phyloP scores from a whole-genome alignment of 2,888 invertebrate species.

The Osedax frankpressi region DNA sequence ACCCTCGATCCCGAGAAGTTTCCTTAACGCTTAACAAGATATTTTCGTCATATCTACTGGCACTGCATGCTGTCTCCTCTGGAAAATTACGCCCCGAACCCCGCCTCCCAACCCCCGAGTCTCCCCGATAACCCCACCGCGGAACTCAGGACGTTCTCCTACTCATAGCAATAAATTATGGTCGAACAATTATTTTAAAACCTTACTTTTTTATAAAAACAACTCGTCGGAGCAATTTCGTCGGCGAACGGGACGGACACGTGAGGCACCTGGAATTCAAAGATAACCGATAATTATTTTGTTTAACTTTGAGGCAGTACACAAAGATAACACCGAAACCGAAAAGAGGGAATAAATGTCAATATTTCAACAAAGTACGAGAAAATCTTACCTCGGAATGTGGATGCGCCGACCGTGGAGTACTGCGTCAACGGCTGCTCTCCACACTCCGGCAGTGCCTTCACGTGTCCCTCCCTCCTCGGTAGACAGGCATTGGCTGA shows the following conservation, averaged over 20 bases:
- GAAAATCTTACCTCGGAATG: background rate
- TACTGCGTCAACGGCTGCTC: constrained; percentile 6
- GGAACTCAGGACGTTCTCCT: background rate
- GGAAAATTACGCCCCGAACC: no score
- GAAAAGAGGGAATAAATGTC: background rate
- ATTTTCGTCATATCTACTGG: no score
- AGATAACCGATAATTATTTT: background rate
- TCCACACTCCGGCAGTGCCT: constrained; percentile 1
- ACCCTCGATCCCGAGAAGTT: no score
- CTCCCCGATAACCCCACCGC: background rate
- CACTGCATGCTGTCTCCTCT: no score
- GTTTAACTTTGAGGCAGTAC: background rate
- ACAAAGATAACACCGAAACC: background rate
- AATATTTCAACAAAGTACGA: background rate
- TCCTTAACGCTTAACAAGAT: no score
- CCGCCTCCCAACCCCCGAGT: background rate
- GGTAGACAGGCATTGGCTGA: background rate
- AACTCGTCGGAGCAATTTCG: background rate
- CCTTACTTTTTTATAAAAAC: no score
- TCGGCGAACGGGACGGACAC: constrained; percentile 4
- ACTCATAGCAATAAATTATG: no score
- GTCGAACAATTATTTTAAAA: no score
- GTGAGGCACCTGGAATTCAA: constrained; percentile 1
- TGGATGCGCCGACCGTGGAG: background rate
- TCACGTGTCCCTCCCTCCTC: background rate